Evolutionary conservation across 2,113 vertebrate genomes (phyloP), one percentile per base, ranked within the genome.

Genomic region (Arizona elegans): DNA sequence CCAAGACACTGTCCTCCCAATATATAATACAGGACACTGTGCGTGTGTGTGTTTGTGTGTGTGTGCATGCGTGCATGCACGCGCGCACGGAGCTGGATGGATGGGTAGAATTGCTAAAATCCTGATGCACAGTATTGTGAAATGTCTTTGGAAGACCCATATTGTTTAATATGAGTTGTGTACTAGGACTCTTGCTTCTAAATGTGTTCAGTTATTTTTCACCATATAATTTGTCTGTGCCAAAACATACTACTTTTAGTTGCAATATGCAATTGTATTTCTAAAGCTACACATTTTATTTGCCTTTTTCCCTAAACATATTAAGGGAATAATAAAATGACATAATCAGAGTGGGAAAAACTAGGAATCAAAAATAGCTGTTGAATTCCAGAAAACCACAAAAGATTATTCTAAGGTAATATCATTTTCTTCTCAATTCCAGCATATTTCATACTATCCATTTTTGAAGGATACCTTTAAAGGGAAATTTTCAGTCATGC

Each of bases 1-100:
- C 95, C n/a, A 91, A 54, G 88, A 94, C 92, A 65, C 75, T 92
- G 92, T 43, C 62, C 91, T 95, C 92, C 93, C 58, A 62, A 3
- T 86, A 38, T 15, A 91, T 88, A 81, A 26, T 29, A 91, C 23
- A 52, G 53, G 62, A 52, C 19, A 10, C 15, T 8, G 2, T 10
- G 59, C 4, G 59, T 3, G 58, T 52, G 52, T 52, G 52, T 52
- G 52, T 8, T 0, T 9, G 59, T 11, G 59, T 3, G 58, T 52
- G 52, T 10, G 52, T 10, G 9, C 6, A 1, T 52, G 52, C 7
- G 52, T 10, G 52, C 9, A 8, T 1, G 52, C 9, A 47, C 50
- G 8, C 52, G 17, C 55, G 1, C 15, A 23, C 5, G 1, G 10
- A 6, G 15, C 11, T 55, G 15, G 15, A 3, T 55, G 54, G 50